These are phyloP conservation scores for Heliconius hortense DNA, from an alignment of 2,888 invertebrate genomes.

Conservation along the genomic window DNA sequence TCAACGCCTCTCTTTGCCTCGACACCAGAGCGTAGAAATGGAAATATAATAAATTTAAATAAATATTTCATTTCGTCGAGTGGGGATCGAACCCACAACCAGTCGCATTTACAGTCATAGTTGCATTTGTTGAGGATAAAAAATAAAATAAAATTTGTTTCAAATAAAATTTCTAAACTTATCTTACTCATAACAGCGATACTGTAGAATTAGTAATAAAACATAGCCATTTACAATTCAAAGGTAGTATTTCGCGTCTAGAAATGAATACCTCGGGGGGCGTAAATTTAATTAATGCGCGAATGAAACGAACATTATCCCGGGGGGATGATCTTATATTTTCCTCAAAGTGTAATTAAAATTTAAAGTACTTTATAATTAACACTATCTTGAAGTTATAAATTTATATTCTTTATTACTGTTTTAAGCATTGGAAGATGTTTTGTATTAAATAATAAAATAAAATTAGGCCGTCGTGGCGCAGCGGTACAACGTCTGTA, in stretches of 20 bases:
- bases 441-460: background rate
- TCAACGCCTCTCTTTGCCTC: too few relatives aligned
- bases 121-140: background rate
- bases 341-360: conserved; percentile 30
- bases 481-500: too few relatives aligned
- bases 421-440: background rate
- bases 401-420: background rate
- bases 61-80: too few relatives aligned
- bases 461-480: too few relatives aligned
- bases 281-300: conserved; percentile 46
- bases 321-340: conserved; percentile 36
- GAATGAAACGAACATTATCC: conserved; percentile 42
- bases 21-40: too few relatives aligned
- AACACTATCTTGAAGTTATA: conserved; percentile 14
- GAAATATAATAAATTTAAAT: too few relatives aligned
- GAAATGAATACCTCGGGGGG: conserved; percentile 43
- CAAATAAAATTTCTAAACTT: background rate
- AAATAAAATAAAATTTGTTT: background rate
- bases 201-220: conserved; percentile 28
- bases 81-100: too few relatives aligned
- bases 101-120: too few relatives aligned
- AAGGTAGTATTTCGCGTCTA: conserved; percentile 29
- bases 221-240: conserved; percentile 27
- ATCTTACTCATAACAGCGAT: conserved; percentile 11
- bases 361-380: conserved; percentile 25